Percentiles rank a stretch among this genome's conserved stretches.
phyloP scores from a whole-genome alignment of 1,140 invertebrate species.

The Coptotermes formosanus region DNA sequence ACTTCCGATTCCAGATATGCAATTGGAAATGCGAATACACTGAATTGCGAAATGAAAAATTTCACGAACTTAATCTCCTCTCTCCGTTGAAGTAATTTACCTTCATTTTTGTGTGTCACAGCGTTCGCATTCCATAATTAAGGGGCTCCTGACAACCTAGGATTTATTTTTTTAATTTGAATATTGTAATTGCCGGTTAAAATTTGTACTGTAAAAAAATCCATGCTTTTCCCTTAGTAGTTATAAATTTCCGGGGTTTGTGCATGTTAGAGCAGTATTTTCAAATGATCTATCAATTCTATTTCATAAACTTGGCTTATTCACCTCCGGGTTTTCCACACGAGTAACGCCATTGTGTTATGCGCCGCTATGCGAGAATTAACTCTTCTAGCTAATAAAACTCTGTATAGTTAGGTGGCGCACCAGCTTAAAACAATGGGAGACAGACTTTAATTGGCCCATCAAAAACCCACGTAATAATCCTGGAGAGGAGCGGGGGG shows the following conservation, averaged over 20 bases:
- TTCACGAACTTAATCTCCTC: no score
- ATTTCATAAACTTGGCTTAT: background rate
- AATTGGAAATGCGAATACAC: no score
- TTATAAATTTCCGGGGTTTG: background rate
- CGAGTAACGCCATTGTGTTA: background rate
- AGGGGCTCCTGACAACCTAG: no score
- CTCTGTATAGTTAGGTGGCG: constrained; percentile 10
- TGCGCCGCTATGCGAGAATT: background rate
- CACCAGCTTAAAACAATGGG: constrained; percentile 11
- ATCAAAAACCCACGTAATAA: constrained; percentile 19
- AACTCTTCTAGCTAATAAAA: constrained; percentile 17
- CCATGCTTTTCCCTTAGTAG: no score
- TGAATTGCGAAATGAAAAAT: no score
- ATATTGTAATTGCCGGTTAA: no score
- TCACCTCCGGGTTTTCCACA: background rate
- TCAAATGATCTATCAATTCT: background rate
- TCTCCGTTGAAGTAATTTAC: no score
- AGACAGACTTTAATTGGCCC: constrained; percentile 10
- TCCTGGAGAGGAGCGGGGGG: background rate
- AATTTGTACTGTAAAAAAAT: no score
- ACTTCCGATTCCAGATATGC: no score
- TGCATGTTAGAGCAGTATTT: background rate
- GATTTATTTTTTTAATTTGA: no score
- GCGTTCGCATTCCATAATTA: no score
- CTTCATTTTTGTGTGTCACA: no score